Base-by-base conservation (phyloP, 2,797 vertebrate genomes). In the Ceyx erithaca region DNA sequence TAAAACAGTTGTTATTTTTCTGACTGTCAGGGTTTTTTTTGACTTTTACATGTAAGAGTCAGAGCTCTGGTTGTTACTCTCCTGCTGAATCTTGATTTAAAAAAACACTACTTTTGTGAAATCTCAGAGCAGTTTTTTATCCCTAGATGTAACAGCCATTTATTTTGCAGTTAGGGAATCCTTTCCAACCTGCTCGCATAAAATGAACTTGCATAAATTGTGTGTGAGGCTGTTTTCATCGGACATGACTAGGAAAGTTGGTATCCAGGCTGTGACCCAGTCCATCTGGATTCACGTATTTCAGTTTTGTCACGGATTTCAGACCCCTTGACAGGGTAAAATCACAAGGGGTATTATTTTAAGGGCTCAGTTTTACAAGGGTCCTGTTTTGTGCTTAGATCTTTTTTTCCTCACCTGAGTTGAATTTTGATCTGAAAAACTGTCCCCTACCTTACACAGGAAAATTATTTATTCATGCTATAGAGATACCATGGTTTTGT, bases 1-100 rank as follows among this genome's bases (percentile, higher is more conserved):
- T 79, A 72, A 80, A 69, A 57, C 33, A 85, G 35, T 64, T 94
- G 33, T 64, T 87, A 73, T 76, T 91, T 89, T 93, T 87, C 51
- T 67, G 73, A 72, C 57, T 69, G 72, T 86, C 73, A 76, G 70
- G 37, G 45, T 5, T 46, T 26, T 69, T 90, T 92, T 66, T 93
- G 46, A 87, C 70, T 92, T 82, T 52, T 57, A 49, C 41, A 13
- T 55, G 30, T 40, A 49, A 23, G 25, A 69, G 25, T 3, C 46
- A 48, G 43, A 79, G 40, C 3, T 1, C 12, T 41, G 49, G 40
- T 57, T 80, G 30, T 51, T 92, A 82, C 19, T 71, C 15, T 63
- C 33, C 18, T 69, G 63, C 52, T 86, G 77, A 68, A 88, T 68
- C 23, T 72, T 70, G 69, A 46, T 58, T 37, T 37, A 37, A 90